Evolutionary conservation across 2,888 invertebrate species (phyloP).

Genomic region (Acronicta psi): DNA sequence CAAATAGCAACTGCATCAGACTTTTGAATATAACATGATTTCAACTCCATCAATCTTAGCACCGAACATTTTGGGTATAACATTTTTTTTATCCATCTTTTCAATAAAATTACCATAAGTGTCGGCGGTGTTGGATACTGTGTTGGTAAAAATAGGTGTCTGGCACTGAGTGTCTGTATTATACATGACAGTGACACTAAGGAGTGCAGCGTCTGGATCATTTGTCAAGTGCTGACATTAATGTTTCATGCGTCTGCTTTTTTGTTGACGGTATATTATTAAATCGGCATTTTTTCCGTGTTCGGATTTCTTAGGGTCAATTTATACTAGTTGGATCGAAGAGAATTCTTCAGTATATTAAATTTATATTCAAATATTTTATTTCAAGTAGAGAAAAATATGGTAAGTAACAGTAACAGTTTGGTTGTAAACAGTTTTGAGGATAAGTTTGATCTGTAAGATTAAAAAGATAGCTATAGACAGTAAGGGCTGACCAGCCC

Average conservation of each 20-base stretch:
- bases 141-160: conserved; percentile 69
- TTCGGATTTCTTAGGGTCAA: too few relatives aligned
- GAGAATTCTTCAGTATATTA: too few relatives aligned
- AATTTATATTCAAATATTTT: too few relatives aligned
- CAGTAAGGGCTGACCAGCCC: too few relatives aligned
- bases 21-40: conserved; percentile 75
- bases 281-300: conserved; percentile 41
- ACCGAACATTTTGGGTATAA: conserved; percentile 59
- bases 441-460: too few relatives aligned
- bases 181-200: conserved; percentile 74
- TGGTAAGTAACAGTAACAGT: too few relatives aligned
- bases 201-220: conserved; percentile 77
- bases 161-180: conserved; percentile 64
- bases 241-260: conserved; percentile 71
- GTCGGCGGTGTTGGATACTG: conserved; percentile 68
- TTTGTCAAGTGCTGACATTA: conserved; percentile 78
- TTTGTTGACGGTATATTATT: conserved; percentile 37
- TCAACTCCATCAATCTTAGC: conserved; percentile 70
- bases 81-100: conserved; percentile 46
- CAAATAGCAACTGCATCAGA: conserved; percentile 67
- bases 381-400: too few relatives aligned
- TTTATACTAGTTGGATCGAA: too few relatives aligned
- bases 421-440: too few relatives aligned
- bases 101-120: conserved; percentile 68
- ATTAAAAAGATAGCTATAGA: too few relatives aligned